A percentile compares a stretch with the other conserved stretches of the same genome.
These are phyloP conservation scores for Aphelocoma californica DNA, from an alignment of 2,797 vertebrate species.

Conservation along the genomic window DNA sequence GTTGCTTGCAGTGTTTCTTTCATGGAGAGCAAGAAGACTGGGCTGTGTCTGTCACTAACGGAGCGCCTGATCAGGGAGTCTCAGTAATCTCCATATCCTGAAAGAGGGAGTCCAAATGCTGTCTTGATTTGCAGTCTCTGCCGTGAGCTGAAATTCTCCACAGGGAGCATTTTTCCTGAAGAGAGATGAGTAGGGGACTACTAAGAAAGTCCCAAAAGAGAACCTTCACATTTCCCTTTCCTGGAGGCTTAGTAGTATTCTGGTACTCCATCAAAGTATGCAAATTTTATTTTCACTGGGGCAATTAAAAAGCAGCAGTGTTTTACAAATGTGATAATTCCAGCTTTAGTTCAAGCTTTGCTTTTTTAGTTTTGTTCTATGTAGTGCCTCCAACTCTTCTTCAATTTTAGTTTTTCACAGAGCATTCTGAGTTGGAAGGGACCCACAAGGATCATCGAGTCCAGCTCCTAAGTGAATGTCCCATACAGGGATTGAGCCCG, in stretches of 20 bases:
- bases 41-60: background rate
- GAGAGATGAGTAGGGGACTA: background rate
- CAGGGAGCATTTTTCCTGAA: background rate
- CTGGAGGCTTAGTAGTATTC: background rate
- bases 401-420: background rate
- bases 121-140: background rate
- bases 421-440: background rate
- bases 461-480: background rate
- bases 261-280: accelerated
- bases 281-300: background rate
- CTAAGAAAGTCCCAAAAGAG: background rate
- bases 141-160: background rate
- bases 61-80: background rate
- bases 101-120: background rate
- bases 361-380: background rate
- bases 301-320: background rate
- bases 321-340: background rate
- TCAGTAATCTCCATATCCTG: background rate
- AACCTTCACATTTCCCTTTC: background rate
- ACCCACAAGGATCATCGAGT: accelerated
- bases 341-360: background rate
- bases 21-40: background rate
- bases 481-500: accelerated
- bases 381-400: background rate
- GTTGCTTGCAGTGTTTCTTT: background rate